Evolutionary conservation across 2,888 invertebrate genomes (phyloP), one percentile per base, ranked within the genome.

Genomic region (Arctia plantaginis): DNA sequence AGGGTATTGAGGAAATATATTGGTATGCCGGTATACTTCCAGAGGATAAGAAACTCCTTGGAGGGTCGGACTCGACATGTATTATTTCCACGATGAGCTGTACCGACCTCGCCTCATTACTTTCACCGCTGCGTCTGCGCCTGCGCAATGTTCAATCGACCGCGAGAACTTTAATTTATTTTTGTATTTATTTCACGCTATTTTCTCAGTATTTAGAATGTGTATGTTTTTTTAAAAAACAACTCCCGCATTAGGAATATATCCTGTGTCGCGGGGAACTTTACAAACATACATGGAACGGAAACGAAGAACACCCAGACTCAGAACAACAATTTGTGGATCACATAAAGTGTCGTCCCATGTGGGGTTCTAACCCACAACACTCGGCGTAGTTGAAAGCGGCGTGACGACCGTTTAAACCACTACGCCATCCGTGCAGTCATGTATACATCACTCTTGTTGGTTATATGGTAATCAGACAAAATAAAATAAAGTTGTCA

Each of bases 81-180:
- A 70, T 62, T 33, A 13, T 30, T 27, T 39, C 30, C 3, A 64
- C 44, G 13, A 13, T 3, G n/a, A 71, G 23, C n/a, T 35, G 47
- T 44, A 73, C 10, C 82, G 82, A 76, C 83, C 83, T 84, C 83
- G 82, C 6, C 72, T 55, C 33, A 65, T 20, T 41, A 80, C 83
- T 83, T 83, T 83, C 83, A 78, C 82, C 76, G 75, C 68, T 84
- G 80, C 82, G 80, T 70, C 64, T 65, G 35, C 71, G 80, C 66
- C 73, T 73, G 73, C 71, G 80, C 82, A 82, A 80, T 76, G 75
- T 71, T 76, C 78, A 80, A 82, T 82, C 72, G 77, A 75, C 18
- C 74, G 65, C 27, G 64, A 33, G 30, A 20, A n/a, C 18, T 30
- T 35, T 76, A 67, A 78, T 83, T 78, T 73, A 76, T 68, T 44